Base-by-base conservation (phyloP, 2,113 vertebrate species). In the Poecile atricapillus region DNA sequence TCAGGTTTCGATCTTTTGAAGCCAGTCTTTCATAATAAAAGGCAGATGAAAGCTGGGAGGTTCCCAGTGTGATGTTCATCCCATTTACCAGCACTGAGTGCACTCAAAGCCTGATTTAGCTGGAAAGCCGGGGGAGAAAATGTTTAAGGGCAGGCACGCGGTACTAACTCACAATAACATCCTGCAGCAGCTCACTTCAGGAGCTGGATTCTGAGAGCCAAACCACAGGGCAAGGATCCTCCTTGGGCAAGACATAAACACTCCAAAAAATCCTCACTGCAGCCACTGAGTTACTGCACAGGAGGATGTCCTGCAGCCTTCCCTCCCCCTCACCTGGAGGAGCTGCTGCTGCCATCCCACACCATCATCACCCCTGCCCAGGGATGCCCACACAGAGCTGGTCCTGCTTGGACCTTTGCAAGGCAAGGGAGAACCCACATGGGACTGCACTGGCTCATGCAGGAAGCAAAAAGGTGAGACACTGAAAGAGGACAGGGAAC, bases 21-120 rank as follows among this genome's bases (percentile, higher is more conserved):
- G 90, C 18, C 46, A 44, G 81, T 4, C 53, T 79, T 56, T 68
- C 24, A 19, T 43, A 65, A 76, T 3, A 31, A 46, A 87, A 84
- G 60, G 83, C 52, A 94, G 90, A 75, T 68, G 88, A 81, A 77
- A 93, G 76, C 76, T 23, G 80, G 81, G 94, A 83, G 86, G 94
- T 23, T 95, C 73, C 83, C 86, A 27, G 53, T 10, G 81, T 1
- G 24, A 35, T 17, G 91, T 12, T 92, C 89, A 93, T 31, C 69
- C 56, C 52, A 16, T 41, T 89, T 37, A 25, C 46, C 69, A 75
- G 81, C 87, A 21, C 58, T 5, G 83, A 94, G 89, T 1, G 49
- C 87, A 84, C 70, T 75, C 23, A 0, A 50, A 83, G 75, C 68
- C 79, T 77, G 64, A 89, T 71, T 17, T 3, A 59, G 68, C 69